phyloP scores from a whole-genome alignment of 2,113 vertebrate genomes.

The Brachyistius frenatus region DNA sequence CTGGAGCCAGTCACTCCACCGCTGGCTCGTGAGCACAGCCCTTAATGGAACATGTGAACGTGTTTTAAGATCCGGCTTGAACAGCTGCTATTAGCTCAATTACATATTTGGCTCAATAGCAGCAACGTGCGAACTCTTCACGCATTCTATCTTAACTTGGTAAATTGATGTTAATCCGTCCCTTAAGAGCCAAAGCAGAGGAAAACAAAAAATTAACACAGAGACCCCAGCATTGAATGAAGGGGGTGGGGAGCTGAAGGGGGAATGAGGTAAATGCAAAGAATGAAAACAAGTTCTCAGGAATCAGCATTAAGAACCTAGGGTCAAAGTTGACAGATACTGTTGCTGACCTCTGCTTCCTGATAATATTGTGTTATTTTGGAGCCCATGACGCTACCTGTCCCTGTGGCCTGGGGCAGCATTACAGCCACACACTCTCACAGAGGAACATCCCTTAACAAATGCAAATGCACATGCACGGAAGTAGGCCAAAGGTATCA shows the following conservation, averaged over 20 bases:
- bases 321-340: conserved; percentile 54
- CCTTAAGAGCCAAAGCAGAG: conserved; percentile 42
- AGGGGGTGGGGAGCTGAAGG: not conserved
- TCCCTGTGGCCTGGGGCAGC: conserved; percentile 15
- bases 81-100: conserved; percentile 78
- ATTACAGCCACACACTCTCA: conserved; percentile 16
- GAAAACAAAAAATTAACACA: conserved; percentile 39
- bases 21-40: conserved; percentile 54
- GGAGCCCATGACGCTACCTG: conserved; percentile 25
- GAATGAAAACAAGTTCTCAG: conserved; percentile 66
- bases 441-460: conserved; percentile 21
- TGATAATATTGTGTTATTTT: conserved; percentile 30
- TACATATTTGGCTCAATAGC: conserved; percentile 66
- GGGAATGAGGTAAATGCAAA: conserved; percentile 55
- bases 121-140: conserved; percentile 71
- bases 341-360: conserved; percentile 42
- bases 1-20: conserved; percentile 77
- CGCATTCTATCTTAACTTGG: conserved; percentile 67
- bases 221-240: not conserved
- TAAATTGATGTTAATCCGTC: conserved; percentile 58
- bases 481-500: conserved; percentile 50
- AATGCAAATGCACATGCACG: conserved; percentile 29
- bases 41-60: conserved; percentile 79
- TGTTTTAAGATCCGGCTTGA: conserved; percentile 62
- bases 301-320: conserved; percentile 34